Base-by-base conservation (phyloP, 2,113 vertebrate genomes). In the Herpailurus yagouaroundi region DNA sequence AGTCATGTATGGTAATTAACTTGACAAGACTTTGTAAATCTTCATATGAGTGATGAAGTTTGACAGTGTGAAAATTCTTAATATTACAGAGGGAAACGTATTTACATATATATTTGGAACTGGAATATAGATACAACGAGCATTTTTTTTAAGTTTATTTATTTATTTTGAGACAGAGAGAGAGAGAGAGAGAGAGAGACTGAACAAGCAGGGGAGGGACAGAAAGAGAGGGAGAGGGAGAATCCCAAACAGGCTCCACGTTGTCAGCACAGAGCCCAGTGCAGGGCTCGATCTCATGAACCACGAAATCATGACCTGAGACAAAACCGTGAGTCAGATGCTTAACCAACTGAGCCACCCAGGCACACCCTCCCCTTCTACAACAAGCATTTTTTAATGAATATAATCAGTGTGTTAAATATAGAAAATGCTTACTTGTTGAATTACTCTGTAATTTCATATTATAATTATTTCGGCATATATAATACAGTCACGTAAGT, bases 361-460 rank as follows among this genome's bases (percentile, higher is more conserved):
- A 60, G 57, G 57, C 57, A 60, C 57, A 21, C 21, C 21, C 57
- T 60, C 8, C 57, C 15, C 38, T 50, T 84, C 2, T 52, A 64
- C 3, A 96, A n/a, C 21, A 8, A 23, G n/a, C 76, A 25, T 48
- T 89, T 93, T 90, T 76, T 48, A 95, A 38, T 68, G 16, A 91
- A 33, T 74, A 45, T 69, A 81, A 45, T 48, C 73, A 82, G 2
- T 36, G 19, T 60, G 23, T 77, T 95, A 68, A 79, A 93, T 81
- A 93, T 25, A 82, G 7, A 71, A 97, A 93, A 95, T 45, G 50
- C 27, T 85, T 64, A 33, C n/a, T 45, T 85, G 31, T 31, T 93
- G 13, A 96, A 87, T 87, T 68, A 85, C 38, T 91, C 10, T 92
- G 29, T 66, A 60, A 94, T 57, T 88, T 41, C 38, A 23, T 55